Base-by-base conservation (phyloP, 2,113 vertebrate species). In the Hemibagrus wyckioides region DNA sequence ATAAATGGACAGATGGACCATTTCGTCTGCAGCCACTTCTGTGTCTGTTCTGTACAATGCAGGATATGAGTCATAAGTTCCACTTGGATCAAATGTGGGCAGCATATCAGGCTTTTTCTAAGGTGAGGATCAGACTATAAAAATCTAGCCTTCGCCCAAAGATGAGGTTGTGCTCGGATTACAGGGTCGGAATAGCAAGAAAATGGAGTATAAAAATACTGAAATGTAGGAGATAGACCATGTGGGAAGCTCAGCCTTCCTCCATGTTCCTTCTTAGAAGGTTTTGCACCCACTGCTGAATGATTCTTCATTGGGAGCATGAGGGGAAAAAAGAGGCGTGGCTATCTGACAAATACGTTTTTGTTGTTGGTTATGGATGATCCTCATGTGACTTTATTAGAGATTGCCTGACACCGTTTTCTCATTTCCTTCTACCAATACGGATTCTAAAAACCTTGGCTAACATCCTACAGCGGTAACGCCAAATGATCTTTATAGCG, bases 11-110 rank as follows among this genome's bases (percentile, higher is more conserved):
- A 75, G 71, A 75, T 75, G 73, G 73, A 1, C 23, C 73, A 21
- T 48, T 76, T 76, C 41, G 41, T 77, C 75, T 52, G 44, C n/a
- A 52, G 75, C 75, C 75, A 52, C 75, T 52, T 50, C 25, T 17
- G 28, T 50, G 13, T 77, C 25, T 52, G 6, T 77, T 30, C 75
- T 17, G 75, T 77, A 52, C 75, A 30, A 17, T 30, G 28, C 75
- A 30, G 15, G 44, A 52, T 52, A 52, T 77, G 75, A 77, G 75
- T 77, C 75, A 77, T 77, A 15, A 19, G 25, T 52, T 77, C 48
- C 48, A 52, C 75, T 77, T 77, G 48, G 75, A 52, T 17, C 75
- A 77, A 77, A 52, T 48, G 75, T 52, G 10, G 48, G 75, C 75
- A 50, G 28, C 25, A 52, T 19, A 30, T 77, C 14, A 17, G 39